phyloP scores from a whole-genome alignment of 2,888 invertebrate genomes.

The Dorcus parallelipipedus region DNA sequence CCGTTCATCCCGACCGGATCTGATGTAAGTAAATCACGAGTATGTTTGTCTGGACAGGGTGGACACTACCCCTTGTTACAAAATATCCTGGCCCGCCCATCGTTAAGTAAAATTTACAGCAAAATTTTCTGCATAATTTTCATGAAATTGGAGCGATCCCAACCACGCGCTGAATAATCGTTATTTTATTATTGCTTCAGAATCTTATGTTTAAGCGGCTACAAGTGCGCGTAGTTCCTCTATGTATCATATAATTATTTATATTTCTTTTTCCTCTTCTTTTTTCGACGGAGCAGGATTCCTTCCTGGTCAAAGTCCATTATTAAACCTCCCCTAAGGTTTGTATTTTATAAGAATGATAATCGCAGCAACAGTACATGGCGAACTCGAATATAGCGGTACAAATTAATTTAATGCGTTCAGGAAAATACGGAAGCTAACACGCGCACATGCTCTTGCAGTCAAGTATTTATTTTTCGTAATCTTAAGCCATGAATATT shows the following conservation, averaged over 20 bases:
- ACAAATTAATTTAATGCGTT: no score
- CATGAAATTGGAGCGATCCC: background rate
- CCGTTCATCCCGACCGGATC: slow-evolving; percentile 42
- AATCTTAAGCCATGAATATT: no score
- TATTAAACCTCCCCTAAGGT: slow-evolving; percentile 40
- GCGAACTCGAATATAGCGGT: no score
- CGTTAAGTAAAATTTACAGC: slow-evolving; percentile 22
- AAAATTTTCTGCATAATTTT: slow-evolving; percentile 20
- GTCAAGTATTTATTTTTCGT: no score
- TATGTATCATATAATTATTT: slow-evolving; percentile 34
- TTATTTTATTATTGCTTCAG: background rate
- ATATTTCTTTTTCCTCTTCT: slow-evolving; percentile 42
- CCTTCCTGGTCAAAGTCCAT: slow-evolving; percentile 42
- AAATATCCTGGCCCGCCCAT: slow-evolving; percentile 22
- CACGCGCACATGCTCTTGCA: no score
- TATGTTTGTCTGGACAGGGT: slow-evolving; percentile 29
- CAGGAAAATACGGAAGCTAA: no score
- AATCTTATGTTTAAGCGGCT: slow-evolving; percentile 9
- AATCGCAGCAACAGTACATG: slow-evolving; percentile 11
- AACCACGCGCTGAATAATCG: background rate
- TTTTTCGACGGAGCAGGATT: slow-evolving; percentile 47
- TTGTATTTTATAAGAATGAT: slow-evolving; percentile 26
- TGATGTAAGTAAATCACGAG: slow-evolving; percentile 39
- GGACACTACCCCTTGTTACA: slow-evolving; percentile 28
- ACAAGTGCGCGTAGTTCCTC: slow-evolving; percentile 20